Percentiles rank a stretch among this genome's conserved stretches.
Evolutionary conservation across 2,888 invertebrate species (phyloP).

Genomic region (Penaeus monodon): DNA sequence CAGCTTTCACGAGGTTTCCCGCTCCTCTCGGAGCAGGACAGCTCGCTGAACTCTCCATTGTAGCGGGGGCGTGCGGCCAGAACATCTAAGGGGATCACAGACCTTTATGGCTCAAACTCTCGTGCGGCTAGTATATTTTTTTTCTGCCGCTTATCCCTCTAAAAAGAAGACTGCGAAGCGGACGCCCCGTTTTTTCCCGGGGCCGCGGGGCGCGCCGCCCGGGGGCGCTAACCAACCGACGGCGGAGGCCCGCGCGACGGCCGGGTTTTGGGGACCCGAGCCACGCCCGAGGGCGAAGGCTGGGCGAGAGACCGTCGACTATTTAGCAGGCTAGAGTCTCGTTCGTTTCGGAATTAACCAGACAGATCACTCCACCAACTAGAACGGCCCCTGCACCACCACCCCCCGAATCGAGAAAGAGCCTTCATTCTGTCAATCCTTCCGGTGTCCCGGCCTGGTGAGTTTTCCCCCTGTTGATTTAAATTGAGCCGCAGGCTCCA

Average conservation of each 20-base stretch:
- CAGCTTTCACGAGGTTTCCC: no score
- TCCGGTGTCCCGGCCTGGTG: conserved; percentile 77
- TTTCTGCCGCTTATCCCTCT: not conserved
- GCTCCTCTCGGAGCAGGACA: no score
- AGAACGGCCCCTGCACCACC: conserved; percentile 80
- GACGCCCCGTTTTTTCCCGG: no score
- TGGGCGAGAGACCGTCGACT: conserved; percentile 67
- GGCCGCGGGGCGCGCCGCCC: no score
- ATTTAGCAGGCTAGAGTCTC: conserved; percentile 72
- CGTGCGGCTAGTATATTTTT: not conserved
- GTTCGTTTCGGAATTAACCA: conserved; percentile 83
- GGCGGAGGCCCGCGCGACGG: no score
- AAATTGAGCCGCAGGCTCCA: conserved; percentile 76
- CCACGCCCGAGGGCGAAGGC: not conserved
- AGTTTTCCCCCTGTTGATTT: conserved; percentile 75
- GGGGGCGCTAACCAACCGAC: no score
- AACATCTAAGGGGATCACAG: not conserved
- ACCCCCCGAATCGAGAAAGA: conserved; percentile 72
- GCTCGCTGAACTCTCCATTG: no score
- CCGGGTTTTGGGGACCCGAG: no score
- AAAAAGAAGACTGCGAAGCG: conserved; percentile 11
- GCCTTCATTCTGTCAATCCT: conserved; percentile 81
- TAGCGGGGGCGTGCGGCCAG: not conserved
- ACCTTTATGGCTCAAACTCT: not conserved
- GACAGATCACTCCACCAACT: conserved; percentile 81